phyloP scores from a whole-genome alignment of 2,797 vertebrate species.

The Amphiprion clarkii region DNA sequence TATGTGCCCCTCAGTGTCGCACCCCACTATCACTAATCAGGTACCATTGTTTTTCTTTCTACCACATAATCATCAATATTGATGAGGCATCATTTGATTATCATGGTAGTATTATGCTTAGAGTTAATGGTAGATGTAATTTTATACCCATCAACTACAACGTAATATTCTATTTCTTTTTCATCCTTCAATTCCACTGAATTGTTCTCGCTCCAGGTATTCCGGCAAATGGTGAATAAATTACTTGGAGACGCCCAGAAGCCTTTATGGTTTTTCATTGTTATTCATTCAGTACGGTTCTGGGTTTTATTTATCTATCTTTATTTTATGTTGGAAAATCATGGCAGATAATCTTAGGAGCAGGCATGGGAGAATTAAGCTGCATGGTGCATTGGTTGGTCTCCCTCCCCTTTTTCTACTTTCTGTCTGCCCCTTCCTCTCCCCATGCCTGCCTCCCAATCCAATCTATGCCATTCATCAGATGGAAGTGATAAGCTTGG shows the following conservation, averaged over 20 bases:
- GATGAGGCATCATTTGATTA: conserved; percentile 74
- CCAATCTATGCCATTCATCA: conserved; percentile 84
- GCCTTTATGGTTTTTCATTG: conserved; percentile 75
- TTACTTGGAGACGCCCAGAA: conserved; percentile 73
- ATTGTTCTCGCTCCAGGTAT: conserved; percentile 78
- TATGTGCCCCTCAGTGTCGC: conserved; percentile 16
- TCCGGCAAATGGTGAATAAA: conserved; percentile 78
- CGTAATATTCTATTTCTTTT: conserved; percentile 73
- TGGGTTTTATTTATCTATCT: conserved; percentile 82
- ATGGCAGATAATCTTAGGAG: conserved; percentile 78
- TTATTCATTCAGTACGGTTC: conserved; percentile 76
- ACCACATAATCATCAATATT: conserved; percentile 67
- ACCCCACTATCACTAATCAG: conserved; percentile 47
- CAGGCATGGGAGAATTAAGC: conserved; percentile 83
- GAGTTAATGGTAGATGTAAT: conserved; percentile 78
- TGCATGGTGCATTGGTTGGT: conserved; percentile 53
- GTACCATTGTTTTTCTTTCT: conserved; percentile 50
- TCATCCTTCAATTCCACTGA: conserved; percentile 72
- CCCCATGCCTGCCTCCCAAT: conserved; percentile 77
- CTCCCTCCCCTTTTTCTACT: conserved; percentile 48
- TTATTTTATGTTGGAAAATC: conserved; percentile 76
- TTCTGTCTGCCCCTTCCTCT: conserved; percentile 53
- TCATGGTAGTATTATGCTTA: conserved; percentile 62
- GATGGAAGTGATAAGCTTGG: conserved; percentile 87
- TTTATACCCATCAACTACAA: conserved; percentile 75